Percentiles rank a stretch among this genome's conserved stretches.
Conservation (phyloP, 2,797 vertebrate genomes). For the Champsocephalus esox region DNA sequence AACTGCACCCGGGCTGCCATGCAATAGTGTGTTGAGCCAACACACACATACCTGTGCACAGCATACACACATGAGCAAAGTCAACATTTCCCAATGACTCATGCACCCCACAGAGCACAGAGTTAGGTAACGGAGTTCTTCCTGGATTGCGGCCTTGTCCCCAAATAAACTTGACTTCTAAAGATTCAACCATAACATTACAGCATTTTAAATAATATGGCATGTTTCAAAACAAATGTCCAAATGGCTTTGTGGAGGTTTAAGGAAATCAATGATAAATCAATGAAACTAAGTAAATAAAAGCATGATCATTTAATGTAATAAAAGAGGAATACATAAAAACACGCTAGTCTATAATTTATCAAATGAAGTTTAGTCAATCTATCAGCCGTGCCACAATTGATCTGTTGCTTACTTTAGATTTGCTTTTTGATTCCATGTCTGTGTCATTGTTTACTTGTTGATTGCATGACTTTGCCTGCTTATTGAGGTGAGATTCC, state of each 20-base stretch:
- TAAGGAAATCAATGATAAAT: not conserved
- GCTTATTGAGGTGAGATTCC: too few species aligned
- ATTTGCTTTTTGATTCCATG: too few species aligned
- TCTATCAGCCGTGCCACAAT: not conserved
- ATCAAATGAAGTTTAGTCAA: not conserved
- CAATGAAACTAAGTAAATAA: not conserved
- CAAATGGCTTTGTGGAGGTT: not conserved
- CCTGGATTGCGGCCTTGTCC: conserved; percentile 2
- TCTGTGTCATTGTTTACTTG: too few species aligned
- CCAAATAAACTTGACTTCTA: conserved; percentile 16
- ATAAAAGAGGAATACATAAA: not conserved
- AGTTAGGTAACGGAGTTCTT: not conserved
- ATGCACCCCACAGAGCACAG: conserved; percentile 17
- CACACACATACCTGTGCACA: conserved; percentile 26
- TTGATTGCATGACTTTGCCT: too few species aligned
- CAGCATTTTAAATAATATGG: not conserved
- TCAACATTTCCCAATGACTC: conserved; percentile 62
- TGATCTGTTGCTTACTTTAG: not conserved
- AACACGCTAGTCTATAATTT: not conserved
- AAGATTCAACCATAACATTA: conserved; percentile 14
- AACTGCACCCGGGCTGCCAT: conserved; percentile 54
- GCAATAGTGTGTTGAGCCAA: conserved; percentile 28
- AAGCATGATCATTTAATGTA: not conserved
- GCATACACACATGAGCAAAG: conserved; percentile 38
- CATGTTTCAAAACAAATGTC: not conserved